Base-by-base conservation (phyloP, 2,888 invertebrate genomes). In the Tromatobia lineatoria region DNA sequence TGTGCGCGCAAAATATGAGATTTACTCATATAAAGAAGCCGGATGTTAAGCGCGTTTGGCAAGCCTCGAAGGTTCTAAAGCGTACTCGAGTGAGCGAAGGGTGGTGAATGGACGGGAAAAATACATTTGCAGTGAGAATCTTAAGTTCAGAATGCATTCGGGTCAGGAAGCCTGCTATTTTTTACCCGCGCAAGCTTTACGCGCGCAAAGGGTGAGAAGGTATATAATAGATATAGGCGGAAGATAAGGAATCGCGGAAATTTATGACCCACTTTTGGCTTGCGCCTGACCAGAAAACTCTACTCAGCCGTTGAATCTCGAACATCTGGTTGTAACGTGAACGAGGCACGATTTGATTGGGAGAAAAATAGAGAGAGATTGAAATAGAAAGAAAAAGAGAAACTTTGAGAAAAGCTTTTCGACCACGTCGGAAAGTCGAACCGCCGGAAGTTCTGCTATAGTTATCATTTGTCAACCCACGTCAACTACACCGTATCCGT, bases 201-300 rank as follows among this genome's bases (percentile, higher is more conserved):
- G 1, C 0, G 29, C 25, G 50, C 50, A 6, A 34, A 38, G 45
- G 50, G 47, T 61, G 74, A 29, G 45, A n/a, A n/a, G n/a, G n/a
- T n/a, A n/a, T n/a, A n/a, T n/a, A n/a, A n/a, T n/a, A n/a, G n/a
- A 45, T 64, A 64, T 52, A 50, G 73, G 34, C 74, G 15, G 74
- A 38, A 50, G 64, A 75, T 64, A 75, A 75, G 52, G 64, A 75
- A 75, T 50, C 64, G 50, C n/a, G 8, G 13, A 64, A 64, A 75
- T 75, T 75, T 75, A 75, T 75, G 74, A 20, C 47, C 61, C 61
- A 75, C 64, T 64, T 74, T 64, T 50, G 50, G 64, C 64, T 34
- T 50, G 34, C 50, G 50, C 38, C 61, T 64, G 64, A 75, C 29
- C 64, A 34, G 50, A 15, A 75, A 64, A 34, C 47, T 52, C n/a